Evolutionary conservation across 1,140 invertebrate species (phyloP), one percentile per base, ranked within the genome.

Genomic region (Neodiprion virginianus): DNA sequence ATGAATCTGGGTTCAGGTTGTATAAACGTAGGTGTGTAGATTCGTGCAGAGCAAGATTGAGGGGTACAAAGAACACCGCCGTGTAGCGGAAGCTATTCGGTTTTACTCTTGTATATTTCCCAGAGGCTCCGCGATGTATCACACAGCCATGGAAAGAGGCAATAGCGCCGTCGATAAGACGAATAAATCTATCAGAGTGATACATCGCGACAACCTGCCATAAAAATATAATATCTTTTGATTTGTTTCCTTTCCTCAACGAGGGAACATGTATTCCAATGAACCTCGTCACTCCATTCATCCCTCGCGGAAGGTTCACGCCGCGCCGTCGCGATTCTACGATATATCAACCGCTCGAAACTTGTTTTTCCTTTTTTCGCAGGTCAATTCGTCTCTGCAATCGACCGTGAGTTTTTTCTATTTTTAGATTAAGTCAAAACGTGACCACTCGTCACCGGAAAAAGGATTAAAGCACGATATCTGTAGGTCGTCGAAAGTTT

Each of bases 21-120:
- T 40, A 40, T 61, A 61, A 14, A 61, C 53, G 53, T 61, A 61
- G 11, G 53, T 61, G 53, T 61, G 53, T 17, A 8, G 1, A 40
- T 40, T 21, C 28, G 28, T 5, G 28, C 1, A 40, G 28, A 40
- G 28, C 28, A 61, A 61, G 53, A 61, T 61, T 61, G n/a, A 12
- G 53, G 53, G n/a, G 53, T 8, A 61, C 53, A 61, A 61, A 61
- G 53, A 70, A 61, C 68, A 40, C 67, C 11, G 40, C 23, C 7
- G 72, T 73, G 47, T 70, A 50, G 49, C 50, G 70, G 74, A 80
- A 75, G 77, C 79, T 76, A 78, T 82, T 82, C 77, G 77, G 81
- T 77, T 82, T 81, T 74, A 69, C 68, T 76, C 76, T 75, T 80
- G 79, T 78, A 77, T 82, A 82, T 82, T 82, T 82, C 81, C 81